Evolutionary conservation across 2,113 vertebrate genomes (phyloP), one percentile per base, ranked within the genome.

Genomic region (Zingel zingel): DNA sequence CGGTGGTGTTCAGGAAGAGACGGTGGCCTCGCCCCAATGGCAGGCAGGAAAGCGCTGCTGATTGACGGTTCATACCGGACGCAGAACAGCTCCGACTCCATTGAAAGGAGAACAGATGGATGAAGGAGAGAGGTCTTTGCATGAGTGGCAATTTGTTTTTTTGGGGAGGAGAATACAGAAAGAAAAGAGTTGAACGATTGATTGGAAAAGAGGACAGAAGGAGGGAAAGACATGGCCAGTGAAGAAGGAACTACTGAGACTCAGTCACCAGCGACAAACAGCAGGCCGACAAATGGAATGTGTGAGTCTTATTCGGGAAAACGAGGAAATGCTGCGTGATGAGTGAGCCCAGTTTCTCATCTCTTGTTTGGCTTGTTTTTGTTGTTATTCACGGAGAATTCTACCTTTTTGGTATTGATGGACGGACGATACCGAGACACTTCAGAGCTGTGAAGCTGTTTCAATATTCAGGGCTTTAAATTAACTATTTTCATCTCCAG

Each of bases 11-110:
- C 85, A 83, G 90, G 88, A 86, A 83, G 68, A 50, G 57, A 54
- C 19, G 43, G 54, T 63, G 7, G 86, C 81, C 74, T 83, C 84
- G 33, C 80, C 88, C 88, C 77, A 54, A 43, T 3, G 21, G 61
- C 62, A 79, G 71, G 51, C 88, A 82, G 88, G 85, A 84, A 88
- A 33, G 15, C 51, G 0, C 14, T 0, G 76, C 6, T 79, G 88
- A 91, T 36, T 82, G 90, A 86, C 30, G 21, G 15, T 2, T 68
- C 58, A 14, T 23, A 10, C 62, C 47, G 59, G 36, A 50, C n/a
- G 2, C 48, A 36, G 58, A 58, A 1, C n/a, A 12, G 66, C 39
- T 64, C 59, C 1, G 39, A 39, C 33, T 57, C 66, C 27, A 65
- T 9, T 39, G 4, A 51, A 15, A 63, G 18, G 7, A 56, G 54